These are phyloP conservation scores for Drosophila bipectinata DNA, from an alignment of 1,140 invertebrate species.

Conservation along the genomic window DNA sequence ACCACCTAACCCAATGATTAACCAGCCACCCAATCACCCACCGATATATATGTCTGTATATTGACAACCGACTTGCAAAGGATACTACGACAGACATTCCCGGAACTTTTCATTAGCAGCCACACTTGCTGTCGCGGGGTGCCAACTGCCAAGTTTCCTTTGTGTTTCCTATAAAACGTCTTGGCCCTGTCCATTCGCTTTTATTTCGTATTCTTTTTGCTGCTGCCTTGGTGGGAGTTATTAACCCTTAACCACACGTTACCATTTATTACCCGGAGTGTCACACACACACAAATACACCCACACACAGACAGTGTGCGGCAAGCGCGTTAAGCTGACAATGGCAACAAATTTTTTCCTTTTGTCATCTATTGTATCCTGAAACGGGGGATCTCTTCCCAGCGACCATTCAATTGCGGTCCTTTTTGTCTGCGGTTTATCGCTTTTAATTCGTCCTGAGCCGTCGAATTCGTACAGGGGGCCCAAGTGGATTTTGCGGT, in stretches of 20 bases:
- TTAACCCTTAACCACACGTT: constrained; percentile 80
- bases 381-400: constrained; percentile 19
- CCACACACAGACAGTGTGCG: constrained; percentile 10
- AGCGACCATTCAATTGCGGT: constrained; percentile 56
- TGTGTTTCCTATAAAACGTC: constrained; percentile 62
- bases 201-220: constrained; percentile 10
- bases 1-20: constrained; percentile 16
- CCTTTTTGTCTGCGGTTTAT: constrained; percentile 71
- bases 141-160: constrained; percentile 32
- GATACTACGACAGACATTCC: constrained; percentile 40
- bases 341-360: constrained; percentile 58
- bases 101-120: constrained; percentile 76
- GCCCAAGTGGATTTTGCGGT: constrained; percentile 27
- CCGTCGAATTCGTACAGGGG: constrained; percentile 32
- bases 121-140: constrained; percentile 57
- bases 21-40: constrained; percentile 13
- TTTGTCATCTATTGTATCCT: constrained; percentile 28
- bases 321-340: constrained; percentile 73
- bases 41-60: not conserved
- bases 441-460: constrained; percentile 72
- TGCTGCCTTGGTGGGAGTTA: constrained; percentile 67
- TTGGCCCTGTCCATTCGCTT: constrained; percentile 44
- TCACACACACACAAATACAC: constrained; percentile 18
- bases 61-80: constrained; percentile 22
- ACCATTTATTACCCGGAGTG: constrained; percentile 75